A percentile compares a stretch with the other conserved stretches of the same genome.
Conservation (phyloP, 2,888 invertebrate species). For the Harpagoxenus sublaevis region DNA sequence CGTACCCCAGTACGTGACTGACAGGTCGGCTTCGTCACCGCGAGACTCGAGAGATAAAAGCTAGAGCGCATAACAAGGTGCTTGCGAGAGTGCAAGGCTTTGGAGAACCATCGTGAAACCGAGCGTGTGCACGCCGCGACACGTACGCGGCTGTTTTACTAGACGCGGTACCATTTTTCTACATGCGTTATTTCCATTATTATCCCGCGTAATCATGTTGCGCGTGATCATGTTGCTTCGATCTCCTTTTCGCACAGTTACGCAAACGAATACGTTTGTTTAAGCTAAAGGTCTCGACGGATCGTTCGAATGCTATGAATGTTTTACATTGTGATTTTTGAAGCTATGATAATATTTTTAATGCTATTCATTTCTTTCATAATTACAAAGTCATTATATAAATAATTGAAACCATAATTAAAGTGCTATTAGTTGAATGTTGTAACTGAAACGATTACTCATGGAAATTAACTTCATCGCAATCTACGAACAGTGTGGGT, state of each 20-base stretch:
- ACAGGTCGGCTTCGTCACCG: constrained; percentile 81
- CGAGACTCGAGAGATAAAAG: constrained; percentile 81
- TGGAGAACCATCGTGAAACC: not conserved
- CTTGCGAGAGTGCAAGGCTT: constrained; percentile 67
- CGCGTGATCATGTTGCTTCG: not conserved
- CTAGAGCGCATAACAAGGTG: constrained; percentile 80
- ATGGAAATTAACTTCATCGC: not conserved
- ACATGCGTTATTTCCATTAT: constrained; percentile 31
- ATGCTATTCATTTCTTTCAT: not conserved
- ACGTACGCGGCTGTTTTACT: constrained; percentile 21
- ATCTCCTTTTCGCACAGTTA: not conserved
- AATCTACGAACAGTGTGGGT: too few species aligned
- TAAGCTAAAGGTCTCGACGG: not conserved
- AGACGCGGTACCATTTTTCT: constrained; percentile 67
- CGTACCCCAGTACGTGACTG: constrained; percentile 77
- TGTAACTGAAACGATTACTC: too few species aligned
- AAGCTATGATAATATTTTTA: not conserved
- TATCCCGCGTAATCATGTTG: not conserved
- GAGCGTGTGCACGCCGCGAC: constrained; percentile 6
- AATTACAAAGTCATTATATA: not conserved
- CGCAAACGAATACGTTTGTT: not conserved
- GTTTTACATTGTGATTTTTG: not conserved
- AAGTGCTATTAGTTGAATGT: not conserved
- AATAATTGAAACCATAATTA: not conserved
- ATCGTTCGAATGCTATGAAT: not conserved